A percentile compares a stretch with the other conserved stretches of the same genome.
Evolutionary conservation across 2,888 invertebrate species (phyloP).

Genomic region (Drosophila austrosaltans): DNA sequence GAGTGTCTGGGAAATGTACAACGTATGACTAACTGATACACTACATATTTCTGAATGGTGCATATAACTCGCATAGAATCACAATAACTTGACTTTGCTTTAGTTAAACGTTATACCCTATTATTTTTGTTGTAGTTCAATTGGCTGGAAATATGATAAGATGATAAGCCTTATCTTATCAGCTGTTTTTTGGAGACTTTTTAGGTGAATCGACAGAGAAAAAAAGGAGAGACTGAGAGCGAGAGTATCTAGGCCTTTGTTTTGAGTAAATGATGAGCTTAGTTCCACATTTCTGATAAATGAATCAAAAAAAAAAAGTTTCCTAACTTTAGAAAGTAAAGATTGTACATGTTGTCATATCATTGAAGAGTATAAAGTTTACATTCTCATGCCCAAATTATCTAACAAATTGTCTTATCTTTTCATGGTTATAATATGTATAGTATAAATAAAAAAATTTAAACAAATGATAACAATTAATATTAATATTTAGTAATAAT

Average conservation of each 20-base stretch:
- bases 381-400: neutral
- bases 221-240: neutral
- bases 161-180: constrained; percentile 69
- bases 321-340: neutral
- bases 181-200: constrained; percentile 33
- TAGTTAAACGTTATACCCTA: neutral
- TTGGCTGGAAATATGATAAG: neutral
- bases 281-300: neutral
- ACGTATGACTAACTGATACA: constrained; percentile 52
- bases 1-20: neutral
- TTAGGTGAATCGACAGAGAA: neutral
- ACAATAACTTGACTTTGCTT: neutral
- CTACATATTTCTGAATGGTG: constrained; percentile 48
- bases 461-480: too few relatives aligned
- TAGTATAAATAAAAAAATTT: neutral
- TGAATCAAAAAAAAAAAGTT: neutral
- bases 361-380: neutral
- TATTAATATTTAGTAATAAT: too few relatives aligned
- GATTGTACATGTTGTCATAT: neutral
- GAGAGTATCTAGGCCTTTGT: neutral
- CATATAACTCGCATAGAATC: neutral
- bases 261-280: neutral
- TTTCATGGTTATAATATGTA: neutral
- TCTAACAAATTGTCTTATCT: neutral
- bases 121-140: neutral